Base-by-base conservation (phyloP, 2,113 vertebrate species). In the Mobula hypostoma region DNA sequence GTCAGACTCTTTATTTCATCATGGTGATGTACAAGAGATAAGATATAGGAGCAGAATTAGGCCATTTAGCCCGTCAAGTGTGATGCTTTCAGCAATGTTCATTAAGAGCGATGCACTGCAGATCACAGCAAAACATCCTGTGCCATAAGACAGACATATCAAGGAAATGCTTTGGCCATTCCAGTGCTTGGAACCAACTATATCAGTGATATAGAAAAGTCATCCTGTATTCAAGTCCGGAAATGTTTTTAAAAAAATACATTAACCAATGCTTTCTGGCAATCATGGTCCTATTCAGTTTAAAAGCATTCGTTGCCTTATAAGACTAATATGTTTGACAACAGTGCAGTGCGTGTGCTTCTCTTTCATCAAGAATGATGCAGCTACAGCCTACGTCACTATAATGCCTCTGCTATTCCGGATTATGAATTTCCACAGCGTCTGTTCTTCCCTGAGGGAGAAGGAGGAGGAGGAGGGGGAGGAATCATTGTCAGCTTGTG, bases 321-420 rank as follows among this genome's bases (percentile, higher is more conserved):
- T 90, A 66, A 61, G 61, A 90, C 61, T 66, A 66, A 66, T 61
- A 90, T 90, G 85, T 90, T 90, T 90, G 61, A 90, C 85, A 90
- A 90, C 58, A 88, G 14, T 58, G 82, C 58, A 88, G 14, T 58
- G 82, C 58, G 82, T 90, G 61, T 66, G 61, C 32, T 90, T 90
- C 63, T 90, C 61, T 66, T 90, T 90, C n/a, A n/a, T 63, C 85
- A 90, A 90, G 61, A 66, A 12, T 90, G 85, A 90, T 63, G 85
- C 85, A 90, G 85, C 85, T 90, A n/a, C 9, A 90, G 63, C 61
- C 85, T 90, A 90, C 85, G 85, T 90, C 85, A 90, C n/a, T 90
- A n/a, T 68, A 17, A 66, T 90, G 85, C 29, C 61, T 66, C 61
- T 90, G 85, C 61, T 19, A 68, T 90, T 90, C 85, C 63, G 61